A percentile compares a stretch with the other conserved stretches of the same genome.
These are phyloP conservation scores for Lysandra coridon DNA, from an alignment of 2,888 invertebrate species.

Conservation along the genomic window DNA sequence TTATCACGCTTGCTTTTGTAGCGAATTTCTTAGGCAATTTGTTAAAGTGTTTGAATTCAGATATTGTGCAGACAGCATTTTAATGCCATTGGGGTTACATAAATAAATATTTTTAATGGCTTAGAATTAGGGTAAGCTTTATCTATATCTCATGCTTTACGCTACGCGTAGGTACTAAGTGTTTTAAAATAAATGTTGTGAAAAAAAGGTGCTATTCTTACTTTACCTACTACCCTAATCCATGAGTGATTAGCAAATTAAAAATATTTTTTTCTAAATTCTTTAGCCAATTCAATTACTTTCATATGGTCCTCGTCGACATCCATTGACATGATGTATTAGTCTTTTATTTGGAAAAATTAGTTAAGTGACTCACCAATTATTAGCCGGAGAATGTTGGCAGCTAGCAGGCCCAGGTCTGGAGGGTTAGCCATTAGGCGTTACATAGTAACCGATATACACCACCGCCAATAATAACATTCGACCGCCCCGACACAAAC, in stretches of 20 bases:
- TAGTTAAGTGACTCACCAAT: constrained; percentile 75
- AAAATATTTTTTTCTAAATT: no score
- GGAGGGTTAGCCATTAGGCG: constrained; percentile 81
- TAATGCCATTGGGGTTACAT: background rate
- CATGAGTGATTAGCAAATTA: no score
- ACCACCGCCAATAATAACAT: constrained; percentile 65
- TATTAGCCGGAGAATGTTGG: constrained; percentile 82
- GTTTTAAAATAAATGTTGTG: no score
- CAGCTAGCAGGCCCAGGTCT: constrained; percentile 81
- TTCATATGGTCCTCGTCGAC: no score
- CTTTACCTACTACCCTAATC: no score
- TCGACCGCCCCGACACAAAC: constrained; percentile 42
- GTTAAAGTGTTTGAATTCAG: background rate
- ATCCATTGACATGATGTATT: background rate
- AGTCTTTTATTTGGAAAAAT: background rate
- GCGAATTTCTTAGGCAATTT: constrained; percentile 20
- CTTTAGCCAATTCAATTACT: no score
- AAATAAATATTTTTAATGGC: background rate
- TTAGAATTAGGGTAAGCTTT: background rate
- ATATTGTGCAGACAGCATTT: background rate
- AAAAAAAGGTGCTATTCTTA: no score
- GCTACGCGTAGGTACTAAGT: no score
- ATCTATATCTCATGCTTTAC: no score
- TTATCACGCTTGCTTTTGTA: constrained; percentile 15
- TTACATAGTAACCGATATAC: constrained; percentile 57